A percentile compares a stretch with the other conserved stretches of the same genome.
These are phyloP conservation scores for Tychaedon coryphoeus DNA, from an alignment of 2,113 vertebrate species.

Conservation along the genomic window DNA sequence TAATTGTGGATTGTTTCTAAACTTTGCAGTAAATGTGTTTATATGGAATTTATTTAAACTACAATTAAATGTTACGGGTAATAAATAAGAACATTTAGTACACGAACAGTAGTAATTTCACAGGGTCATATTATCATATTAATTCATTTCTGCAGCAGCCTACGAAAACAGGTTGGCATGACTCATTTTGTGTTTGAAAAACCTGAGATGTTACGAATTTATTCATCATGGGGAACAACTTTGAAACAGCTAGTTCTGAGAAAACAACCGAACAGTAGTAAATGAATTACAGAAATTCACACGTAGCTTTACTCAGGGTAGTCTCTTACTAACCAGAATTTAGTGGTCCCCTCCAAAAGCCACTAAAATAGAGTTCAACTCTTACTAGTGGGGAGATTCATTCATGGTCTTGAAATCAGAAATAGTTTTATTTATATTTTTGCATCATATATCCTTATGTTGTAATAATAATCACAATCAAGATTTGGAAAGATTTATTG, in stretches of 20 bases:
- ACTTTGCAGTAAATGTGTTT: background rate
- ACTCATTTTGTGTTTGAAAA: background rate
- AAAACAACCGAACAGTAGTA: background rate
- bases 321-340: background rate
- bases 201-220: background rate
- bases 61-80: background rate
- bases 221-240: background rate
- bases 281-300: background rate
- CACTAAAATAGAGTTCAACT: background rate
- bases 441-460: background rate
- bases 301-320: background rate
- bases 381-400: background rate
- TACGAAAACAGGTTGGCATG: background rate
- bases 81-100: conserved; percentile 1
- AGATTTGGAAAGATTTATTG: background rate
- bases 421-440: background rate
- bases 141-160: background rate
- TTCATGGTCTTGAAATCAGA: background rate
- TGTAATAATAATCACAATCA: background rate
- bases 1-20: background rate
- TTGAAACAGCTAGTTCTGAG: background rate
- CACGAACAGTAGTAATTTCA: background rate
- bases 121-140: conserved; percentile 2
- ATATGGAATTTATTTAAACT: background rate
- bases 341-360: background rate